These are phyloP conservation scores for Pseudorhombus dupliciocellatus DNA, from an alignment of 2,113 vertebrate genomes.

Conservation along the genomic window DNA sequence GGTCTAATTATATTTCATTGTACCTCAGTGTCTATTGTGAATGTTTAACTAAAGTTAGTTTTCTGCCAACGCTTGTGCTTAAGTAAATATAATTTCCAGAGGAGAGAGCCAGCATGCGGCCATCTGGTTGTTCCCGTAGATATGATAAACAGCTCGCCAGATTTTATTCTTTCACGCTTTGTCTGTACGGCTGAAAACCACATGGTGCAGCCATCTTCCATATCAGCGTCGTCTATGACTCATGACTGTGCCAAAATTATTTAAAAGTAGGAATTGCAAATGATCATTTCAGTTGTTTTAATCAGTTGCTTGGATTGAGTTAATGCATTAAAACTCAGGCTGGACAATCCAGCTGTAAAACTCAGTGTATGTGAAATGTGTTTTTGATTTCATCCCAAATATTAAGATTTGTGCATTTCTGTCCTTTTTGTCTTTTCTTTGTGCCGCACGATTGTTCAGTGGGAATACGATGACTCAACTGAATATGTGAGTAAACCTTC, in stretches of 20 bases:
- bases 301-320: not conserved
- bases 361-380: not conserved
- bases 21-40: not conserved
- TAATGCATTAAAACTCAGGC: not conserved
- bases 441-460: conserved; percentile 77
- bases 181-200: not conserved
- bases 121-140: not conserved
- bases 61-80: not conserved
- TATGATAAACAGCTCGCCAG: not conserved
- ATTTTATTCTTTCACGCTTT: not conserved
- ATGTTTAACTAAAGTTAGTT: not conserved
- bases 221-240: not conserved
- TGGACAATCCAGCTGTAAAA: not conserved
- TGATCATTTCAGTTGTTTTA: not conserved
- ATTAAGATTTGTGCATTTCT: conserved; percentile 66
- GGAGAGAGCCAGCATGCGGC: not conserved
- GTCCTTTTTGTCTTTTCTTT: conserved; percentile 52
- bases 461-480: conserved; percentile 92
- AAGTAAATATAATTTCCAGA: not conserved
- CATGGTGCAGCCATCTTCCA: not conserved
- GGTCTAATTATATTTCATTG: not conserved
- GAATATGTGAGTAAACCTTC: conserved; percentile 92
- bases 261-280: not conserved
- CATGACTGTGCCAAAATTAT: not conserved
- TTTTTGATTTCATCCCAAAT: not conserved